Evolutionary conservation across 2,113 vertebrate species (phyloP).

Genomic region (Epinephelus cyanopodus): DNA sequence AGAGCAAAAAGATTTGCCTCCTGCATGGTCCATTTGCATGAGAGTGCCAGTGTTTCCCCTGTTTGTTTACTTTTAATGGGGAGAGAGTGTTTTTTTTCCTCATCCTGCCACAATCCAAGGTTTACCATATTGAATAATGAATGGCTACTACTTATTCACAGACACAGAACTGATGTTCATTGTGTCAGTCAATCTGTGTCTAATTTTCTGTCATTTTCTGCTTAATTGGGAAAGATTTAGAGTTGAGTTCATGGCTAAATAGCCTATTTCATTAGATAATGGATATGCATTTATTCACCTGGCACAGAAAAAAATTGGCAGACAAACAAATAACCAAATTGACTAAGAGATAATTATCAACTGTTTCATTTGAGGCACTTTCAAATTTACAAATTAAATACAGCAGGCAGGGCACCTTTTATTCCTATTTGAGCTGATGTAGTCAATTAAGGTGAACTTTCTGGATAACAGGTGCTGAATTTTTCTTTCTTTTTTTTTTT

Average conservation of each 20-base stretch:
- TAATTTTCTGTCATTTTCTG: constrained; percentile 56
- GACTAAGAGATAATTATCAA: constrained; percentile 59
- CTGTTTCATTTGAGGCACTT: constrained; percentile 64
- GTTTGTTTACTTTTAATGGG: constrained; percentile 78
- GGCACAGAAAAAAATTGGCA: constrained; percentile 50
- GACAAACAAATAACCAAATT: constrained; percentile 62
- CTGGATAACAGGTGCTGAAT: constrained; percentile 29
- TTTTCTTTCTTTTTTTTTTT: constrained; percentile 16
- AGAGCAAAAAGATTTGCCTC: constrained; percentile 74
- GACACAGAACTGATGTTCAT: constrained; percentile 37
- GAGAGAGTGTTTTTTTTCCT: constrained; percentile 41
- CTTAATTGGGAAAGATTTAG: constrained; percentile 62
- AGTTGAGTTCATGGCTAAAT: constrained; percentile 48
- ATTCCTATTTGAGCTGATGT: constrained; percentile 35
- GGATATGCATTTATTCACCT: constrained; percentile 62
- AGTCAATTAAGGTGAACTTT: constrained; percentile 53
- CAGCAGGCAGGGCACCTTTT: constrained; percentile 19
- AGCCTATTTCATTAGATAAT: constrained; percentile 57
- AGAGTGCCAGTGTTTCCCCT: constrained; percentile 69
- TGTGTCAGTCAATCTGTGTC: constrained; percentile 51
- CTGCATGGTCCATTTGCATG: constrained; percentile 77
- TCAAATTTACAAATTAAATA: constrained; percentile 64
- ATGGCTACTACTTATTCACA: constrained; percentile 41
- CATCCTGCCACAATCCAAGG: constrained; percentile 50
- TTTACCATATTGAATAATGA: constrained; percentile 66